phyloP scores from a whole-genome alignment of 2,113 vertebrate species.

The Todiramphus saurophagus region DNA sequence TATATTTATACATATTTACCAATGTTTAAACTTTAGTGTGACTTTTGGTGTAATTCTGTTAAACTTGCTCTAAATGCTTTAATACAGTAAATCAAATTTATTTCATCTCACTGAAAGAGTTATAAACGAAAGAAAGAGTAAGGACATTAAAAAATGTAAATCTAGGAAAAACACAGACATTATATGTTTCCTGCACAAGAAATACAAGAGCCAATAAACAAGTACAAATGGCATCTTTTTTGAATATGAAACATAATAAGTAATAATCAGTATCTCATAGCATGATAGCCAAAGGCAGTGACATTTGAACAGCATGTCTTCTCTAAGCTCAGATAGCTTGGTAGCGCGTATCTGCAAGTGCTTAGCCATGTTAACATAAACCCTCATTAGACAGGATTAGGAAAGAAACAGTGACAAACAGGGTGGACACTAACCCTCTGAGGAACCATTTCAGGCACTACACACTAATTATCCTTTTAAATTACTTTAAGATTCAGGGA shows the following conservation, averaged over 20 bases:
- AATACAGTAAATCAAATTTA: neutral
- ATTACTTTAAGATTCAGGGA: slow-evolving; percentile 72
- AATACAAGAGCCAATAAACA: neutral
- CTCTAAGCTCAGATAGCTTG: slow-evolving; percentile 85
- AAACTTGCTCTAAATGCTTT: neutral
- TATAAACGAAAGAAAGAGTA: neutral
- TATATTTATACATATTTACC: neutral
- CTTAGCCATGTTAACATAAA: slow-evolving; percentile 96
- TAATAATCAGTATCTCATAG: slow-evolving; percentile 78
- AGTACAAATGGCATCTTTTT: slow-evolving; percentile 25
- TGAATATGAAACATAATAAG: slow-evolving; percentile 69
- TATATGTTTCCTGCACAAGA: neutral
- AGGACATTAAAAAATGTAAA: neutral
- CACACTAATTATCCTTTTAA: slow-evolving; percentile 85
- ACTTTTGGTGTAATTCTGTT: neutral
- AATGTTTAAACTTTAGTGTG: neutral
- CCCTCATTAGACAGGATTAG: slow-evolving; percentile 96
- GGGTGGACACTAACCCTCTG: slow-evolving; percentile 87
- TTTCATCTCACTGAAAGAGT: neutral
- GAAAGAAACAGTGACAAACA: slow-evolving; percentile 87
- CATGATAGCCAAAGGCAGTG: slow-evolving; percentile 83
- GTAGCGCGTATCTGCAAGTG: slow-evolving; percentile 81
- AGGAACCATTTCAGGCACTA: slow-evolving; percentile 79
- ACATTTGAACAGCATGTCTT: slow-evolving; percentile 83
- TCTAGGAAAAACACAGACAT: neutral